A percentile compares a stretch with the other conserved stretches of the same genome.
These are phyloP conservation scores for Caenorhabditis sp. DNA, from an alignment of 2,888 invertebrate genomes.

Conservation along the genomic window DNA sequence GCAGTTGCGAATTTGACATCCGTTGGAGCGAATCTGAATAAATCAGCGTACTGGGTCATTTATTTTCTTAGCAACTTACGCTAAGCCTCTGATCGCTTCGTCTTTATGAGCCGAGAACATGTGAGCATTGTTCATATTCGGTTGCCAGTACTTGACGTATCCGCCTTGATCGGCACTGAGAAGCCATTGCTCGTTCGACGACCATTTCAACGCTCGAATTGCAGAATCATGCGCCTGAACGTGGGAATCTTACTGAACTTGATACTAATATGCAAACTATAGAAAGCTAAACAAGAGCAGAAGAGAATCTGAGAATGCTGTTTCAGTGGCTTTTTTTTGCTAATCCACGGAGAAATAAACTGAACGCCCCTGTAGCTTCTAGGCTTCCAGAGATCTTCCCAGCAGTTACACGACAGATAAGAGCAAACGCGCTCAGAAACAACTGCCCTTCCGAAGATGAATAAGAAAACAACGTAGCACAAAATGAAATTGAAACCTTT, in stretches of 20 bases:
- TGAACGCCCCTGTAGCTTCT: too few relatives aligned
- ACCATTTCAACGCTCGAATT: constrained; percentile 99
- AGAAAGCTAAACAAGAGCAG: too few relatives aligned
- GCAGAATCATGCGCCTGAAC: constrained; percentile 96
- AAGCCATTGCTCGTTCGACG: constrained; percentile 99
- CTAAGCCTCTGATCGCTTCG: constrained; percentile 97
- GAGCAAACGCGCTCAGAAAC: constrained; percentile 2
- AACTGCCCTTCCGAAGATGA: background rate
- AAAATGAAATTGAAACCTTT: constrained; percentile 39
- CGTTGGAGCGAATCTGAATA: constrained; percentile 94
- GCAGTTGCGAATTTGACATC: constrained; percentile 99
- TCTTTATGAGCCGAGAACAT: constrained; percentile 99
- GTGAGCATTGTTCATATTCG: constrained; percentile 99
- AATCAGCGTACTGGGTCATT: background rate
- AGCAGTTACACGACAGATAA: too few relatives aligned
- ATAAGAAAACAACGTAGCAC: background rate
- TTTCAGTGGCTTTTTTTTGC: too few relatives aligned
- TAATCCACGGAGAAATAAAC: too few relatives aligned
- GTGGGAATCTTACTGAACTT: too few relatives aligned
- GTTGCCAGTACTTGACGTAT: constrained; percentile 98
- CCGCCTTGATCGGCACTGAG: constrained; percentile 92
- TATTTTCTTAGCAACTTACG: constrained; percentile 83
- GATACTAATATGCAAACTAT: too few relatives aligned
- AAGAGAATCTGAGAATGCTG: background rate
- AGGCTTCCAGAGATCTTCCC: too few relatives aligned